Evolutionary conservation across 1,140 invertebrate genomes (phyloP).

Genomic region (Sycophaga agraensis): DNA sequence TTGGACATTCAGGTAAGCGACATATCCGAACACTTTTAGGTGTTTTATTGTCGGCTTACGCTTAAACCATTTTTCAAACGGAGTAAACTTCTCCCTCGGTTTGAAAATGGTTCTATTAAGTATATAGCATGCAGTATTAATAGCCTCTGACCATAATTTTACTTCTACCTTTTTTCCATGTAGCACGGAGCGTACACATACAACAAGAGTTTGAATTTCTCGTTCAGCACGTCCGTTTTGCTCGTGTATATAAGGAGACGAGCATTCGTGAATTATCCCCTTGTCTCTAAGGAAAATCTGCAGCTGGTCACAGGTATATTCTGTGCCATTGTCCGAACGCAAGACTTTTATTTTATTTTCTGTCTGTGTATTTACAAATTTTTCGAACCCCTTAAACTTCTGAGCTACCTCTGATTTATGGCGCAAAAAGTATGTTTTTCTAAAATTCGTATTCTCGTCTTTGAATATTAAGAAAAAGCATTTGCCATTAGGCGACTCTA

Average conservation of each 20-base stretch:
- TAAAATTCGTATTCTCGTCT: conserved; percentile 39
- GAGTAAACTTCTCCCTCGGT: neutral
- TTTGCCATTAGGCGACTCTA: neutral
- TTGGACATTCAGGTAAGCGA: neutral
- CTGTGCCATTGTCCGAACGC: conserved; percentile 29
- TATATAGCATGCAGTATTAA: neutral
- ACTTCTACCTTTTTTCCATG: neutral
- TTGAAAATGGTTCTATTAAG: neutral
- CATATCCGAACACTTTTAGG: neutral
- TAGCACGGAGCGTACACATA: neutral
- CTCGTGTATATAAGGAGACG: conserved; percentile 22
- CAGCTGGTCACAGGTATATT: conserved; percentile 21
- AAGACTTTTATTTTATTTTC: conserved; percentile 37
- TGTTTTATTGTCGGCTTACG: neutral
- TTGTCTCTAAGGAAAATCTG: conserved; percentile 5
- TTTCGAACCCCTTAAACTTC: conserved; percentile 1
- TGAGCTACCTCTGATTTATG: conserved; percentile 42
- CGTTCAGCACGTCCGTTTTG: conserved; percentile 38
- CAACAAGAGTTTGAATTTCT: conserved; percentile 30
- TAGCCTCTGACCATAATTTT: neutral
- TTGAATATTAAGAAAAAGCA: conserved; percentile 34
- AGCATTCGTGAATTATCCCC: conserved; percentile 29
- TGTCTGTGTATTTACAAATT: conserved; percentile 38
- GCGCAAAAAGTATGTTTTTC: conserved; percentile 43
- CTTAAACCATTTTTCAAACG: neutral